Evolutionary conservation across 2,113 vertebrate species (phyloP), one percentile per base, ranked within the genome.

Genomic region (Podocnemis expansa): DNA sequence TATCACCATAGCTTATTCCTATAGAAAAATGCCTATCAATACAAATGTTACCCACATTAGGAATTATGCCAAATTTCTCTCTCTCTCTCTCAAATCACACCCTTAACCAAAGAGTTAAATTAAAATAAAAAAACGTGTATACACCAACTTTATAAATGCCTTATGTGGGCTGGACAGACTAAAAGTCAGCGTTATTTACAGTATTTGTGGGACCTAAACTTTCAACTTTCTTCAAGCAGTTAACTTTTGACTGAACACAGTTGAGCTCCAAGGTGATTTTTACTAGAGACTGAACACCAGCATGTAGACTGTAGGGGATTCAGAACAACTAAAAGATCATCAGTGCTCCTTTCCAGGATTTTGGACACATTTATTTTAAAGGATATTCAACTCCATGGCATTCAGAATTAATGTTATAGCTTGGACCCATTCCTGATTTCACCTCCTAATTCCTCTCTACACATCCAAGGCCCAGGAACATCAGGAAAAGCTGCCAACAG

Each of bases 391-490:
- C 67, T 70, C 27, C 21, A 5, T 13, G 31, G 43, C 47, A 47
- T 47, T 47, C 85, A 90, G 80, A 85, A 93, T 43, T 38, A 55
- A 67, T 80, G 91, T 75, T 93, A 47, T 82, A 93, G 84, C 84
- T 54, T 81, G 49, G 89, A 91, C 88, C 78, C 27, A 81, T 70
- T 60, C 47, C 84, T 29, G n/a, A 88, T 67, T 7, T 82, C 55
- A 16, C 4, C 67, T 43, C 76, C 76, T 76, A 47, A 79, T 95
- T 94, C 88, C 49, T 93, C 76, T n/a, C 16, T n/a, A 19, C 60
- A 67, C 6, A 17, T 80, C 83, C 82, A 90, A 92, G 93, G 93
- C 93, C 84, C 78, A 43, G n/a, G 91, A 91, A 93, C 73, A 93
- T 91, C 89, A 86, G 91, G 22, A 41, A 34, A 51, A 27, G 88